Evolutionary conservation across 2,113 vertebrate species (phyloP), one percentile per base, ranked within the genome.

Genomic region (Gobius niger): DNA sequence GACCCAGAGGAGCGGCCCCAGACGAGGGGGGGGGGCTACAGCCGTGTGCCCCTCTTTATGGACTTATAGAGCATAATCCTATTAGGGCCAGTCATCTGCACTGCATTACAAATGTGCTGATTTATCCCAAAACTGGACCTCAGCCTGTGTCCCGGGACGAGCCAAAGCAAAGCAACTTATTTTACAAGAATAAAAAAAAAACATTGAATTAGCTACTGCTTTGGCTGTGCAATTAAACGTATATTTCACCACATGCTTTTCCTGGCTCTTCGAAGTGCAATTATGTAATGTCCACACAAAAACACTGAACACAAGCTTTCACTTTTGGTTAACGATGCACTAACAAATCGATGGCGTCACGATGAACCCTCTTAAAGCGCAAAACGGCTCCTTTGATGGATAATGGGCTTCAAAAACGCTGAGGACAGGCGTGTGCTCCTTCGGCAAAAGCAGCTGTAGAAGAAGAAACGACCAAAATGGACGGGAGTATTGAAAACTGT

Each of bases 81-180:
- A 89, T 92, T 91, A 91, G 68, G 46, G 44, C 53, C 51, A 64
- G 82, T 89, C 84, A 83, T 89, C 79, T 84, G 82, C 61, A 34
- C 65, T 65, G 52, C 64, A 78, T 80, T 79, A 68, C 62, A 87
- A 85, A 85, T 42, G 71, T 62, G 68, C 63, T 47, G 73, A 87
- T 64, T 67, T 73, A 82, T 82, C 67, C 69, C 47, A 54, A 70
- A 71, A 60, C 56, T 71, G 51, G 13, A 78, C 59, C 70, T 68
- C 54, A 59, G 15, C 57, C 13, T 11, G 73, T 61, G 65, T 76
- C 63, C 60, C 4, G 4, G 47, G 40, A 51, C 53, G 19, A 13
- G 24, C 47, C 15, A 12, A 24, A 52, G 16, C 18, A 7, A 15
- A 41, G 56, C 6, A 41, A 1, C 4, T 47, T 56, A 72, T 71